A percentile compares a stretch with the other conserved stretches of the same genome.
phyloP scores from a whole-genome alignment of 1,140 invertebrate genomes.

The Tribolium madens region DNA sequence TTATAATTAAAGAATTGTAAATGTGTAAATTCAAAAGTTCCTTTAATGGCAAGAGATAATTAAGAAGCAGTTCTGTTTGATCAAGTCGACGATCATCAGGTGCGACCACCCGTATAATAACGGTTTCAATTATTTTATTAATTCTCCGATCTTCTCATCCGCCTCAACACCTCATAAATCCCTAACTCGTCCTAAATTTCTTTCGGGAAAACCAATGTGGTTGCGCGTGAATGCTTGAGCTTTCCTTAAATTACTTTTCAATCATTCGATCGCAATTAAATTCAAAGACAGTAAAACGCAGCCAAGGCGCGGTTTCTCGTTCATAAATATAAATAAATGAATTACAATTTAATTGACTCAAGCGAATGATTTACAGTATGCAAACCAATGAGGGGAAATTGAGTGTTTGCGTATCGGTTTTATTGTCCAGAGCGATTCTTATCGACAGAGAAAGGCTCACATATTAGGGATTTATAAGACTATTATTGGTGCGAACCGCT shows the following conservation, averaged over 20 bases:
- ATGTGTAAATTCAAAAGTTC: constrained; percentile 21
- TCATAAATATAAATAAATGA: constrained; percentile 50
- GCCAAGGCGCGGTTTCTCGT: constrained; percentile 14
- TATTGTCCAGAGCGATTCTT: constrained; percentile 55
- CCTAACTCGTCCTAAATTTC: background rate
- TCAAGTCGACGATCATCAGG: constrained; percentile 8
- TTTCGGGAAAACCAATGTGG: background rate
- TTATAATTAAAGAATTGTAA: constrained; percentile 37
- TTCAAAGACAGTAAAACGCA: constrained; percentile 22
- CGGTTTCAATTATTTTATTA: constrained; percentile 26
- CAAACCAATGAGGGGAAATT: constrained; percentile 52
- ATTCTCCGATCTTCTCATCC: background rate
- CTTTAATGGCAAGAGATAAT: constrained; percentile 16
- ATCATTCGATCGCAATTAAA: constrained; percentile 10
- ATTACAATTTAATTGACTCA: constrained; percentile 51
- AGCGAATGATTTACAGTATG: constrained; percentile 50
- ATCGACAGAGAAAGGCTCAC: constrained; percentile 54
- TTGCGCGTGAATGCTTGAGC: background rate
- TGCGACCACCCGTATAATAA: constrained; percentile 30
- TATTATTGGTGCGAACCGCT: constrained; percentile 52
- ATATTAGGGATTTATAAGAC: constrained; percentile 58
- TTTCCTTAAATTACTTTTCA: constrained; percentile 8
- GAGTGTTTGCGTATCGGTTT: constrained; percentile 53
- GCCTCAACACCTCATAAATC: constrained; percentile 13
- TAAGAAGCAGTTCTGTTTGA: constrained; percentile 24